These are phyloP conservation scores for Erpetoichthys calabaricus DNA, from an alignment of 2,797 vertebrate species.

Conservation along the genomic window DNA sequence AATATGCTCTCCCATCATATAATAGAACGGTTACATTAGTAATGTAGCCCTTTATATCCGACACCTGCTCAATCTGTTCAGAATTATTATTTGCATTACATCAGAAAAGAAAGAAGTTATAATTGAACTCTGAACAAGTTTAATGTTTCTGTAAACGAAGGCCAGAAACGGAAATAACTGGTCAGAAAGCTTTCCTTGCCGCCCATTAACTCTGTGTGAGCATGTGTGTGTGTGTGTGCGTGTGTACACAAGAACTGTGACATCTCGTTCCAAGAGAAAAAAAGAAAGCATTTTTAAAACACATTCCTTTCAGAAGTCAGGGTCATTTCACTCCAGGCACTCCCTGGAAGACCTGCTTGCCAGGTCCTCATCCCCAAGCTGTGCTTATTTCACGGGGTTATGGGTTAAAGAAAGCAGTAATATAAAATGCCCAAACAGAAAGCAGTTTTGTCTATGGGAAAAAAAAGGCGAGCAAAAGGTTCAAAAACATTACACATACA, in stretches of 20 bases:
- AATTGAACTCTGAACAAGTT: background rate
- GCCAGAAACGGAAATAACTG: background rate
- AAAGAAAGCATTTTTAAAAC: background rate
- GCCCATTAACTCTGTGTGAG: too few relatives aligned
- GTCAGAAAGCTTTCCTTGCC: too few relatives aligned
- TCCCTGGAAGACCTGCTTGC: background rate
- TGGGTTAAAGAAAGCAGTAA: background rate
- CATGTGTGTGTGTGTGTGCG: background rate
- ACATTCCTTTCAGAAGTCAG: background rate
- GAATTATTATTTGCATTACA: conserved; percentile 56
- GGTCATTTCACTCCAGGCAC: background rate
- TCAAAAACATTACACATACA: too few relatives aligned
- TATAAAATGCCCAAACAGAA: background rate
- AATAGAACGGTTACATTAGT: conserved; percentile 60
- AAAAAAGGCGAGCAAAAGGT: too few relatives aligned
- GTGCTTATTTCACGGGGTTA: background rate
- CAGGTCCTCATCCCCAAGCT: background rate
- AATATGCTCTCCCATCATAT: conserved; percentile 43
- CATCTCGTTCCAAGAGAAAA: background rate
- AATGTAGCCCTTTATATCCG: conserved; percentile 38
- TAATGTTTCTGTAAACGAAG: background rate
- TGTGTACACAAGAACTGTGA: background rate
- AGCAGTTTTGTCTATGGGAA: too few relatives aligned
- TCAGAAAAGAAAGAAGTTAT: background rate
- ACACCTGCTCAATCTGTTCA: conserved; percentile 57